phyloP scores from a whole-genome alignment of 1,140 invertebrate species.

The Coelopa frigida region DNA sequence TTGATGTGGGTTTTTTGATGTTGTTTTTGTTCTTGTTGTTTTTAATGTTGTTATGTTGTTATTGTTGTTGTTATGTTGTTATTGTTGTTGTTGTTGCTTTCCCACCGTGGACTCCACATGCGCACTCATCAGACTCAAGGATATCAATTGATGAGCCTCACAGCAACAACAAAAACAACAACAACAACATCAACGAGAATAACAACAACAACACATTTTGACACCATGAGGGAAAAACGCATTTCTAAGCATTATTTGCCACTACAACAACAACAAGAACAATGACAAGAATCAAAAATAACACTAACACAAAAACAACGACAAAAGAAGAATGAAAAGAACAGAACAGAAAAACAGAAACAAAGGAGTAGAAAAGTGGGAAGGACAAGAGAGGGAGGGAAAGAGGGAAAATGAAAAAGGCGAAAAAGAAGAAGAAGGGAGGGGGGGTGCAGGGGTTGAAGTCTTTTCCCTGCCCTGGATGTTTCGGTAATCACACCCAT shows the following conservation, averaged over 20 bases:
- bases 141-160: slow-evolving; percentile 6
- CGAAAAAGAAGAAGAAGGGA: not conserved
- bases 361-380: not conserved
- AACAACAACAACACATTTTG: slow-evolving; percentile 2
- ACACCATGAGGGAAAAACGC: no score
- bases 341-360: not conserved
- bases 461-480: not conserved
- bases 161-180: not conserved
- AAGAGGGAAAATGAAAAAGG: not conserved
- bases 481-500: not conserved
- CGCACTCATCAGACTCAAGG: slow-evolving; percentile 6
- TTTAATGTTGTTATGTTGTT: no score
- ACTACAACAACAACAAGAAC: not conserved
- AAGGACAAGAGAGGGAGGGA: not conserved
- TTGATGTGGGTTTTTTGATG: no score
- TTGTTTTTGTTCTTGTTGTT: no score
- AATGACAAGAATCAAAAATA: slow-evolving; percentile 1
- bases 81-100: not conserved
- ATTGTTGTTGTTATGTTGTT: not conserved
- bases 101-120: not conserved
- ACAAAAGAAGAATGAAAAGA: not conserved
- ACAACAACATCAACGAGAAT: not conserved
- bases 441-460: not conserved
- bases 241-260: not conserved
- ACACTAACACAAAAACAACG: not conserved